Percentiles rank a stretch among this genome's conserved stretches.
phyloP scores from a whole-genome alignment of 2,797 vertebrate genomes.

The Squalus acanthias region DNA sequence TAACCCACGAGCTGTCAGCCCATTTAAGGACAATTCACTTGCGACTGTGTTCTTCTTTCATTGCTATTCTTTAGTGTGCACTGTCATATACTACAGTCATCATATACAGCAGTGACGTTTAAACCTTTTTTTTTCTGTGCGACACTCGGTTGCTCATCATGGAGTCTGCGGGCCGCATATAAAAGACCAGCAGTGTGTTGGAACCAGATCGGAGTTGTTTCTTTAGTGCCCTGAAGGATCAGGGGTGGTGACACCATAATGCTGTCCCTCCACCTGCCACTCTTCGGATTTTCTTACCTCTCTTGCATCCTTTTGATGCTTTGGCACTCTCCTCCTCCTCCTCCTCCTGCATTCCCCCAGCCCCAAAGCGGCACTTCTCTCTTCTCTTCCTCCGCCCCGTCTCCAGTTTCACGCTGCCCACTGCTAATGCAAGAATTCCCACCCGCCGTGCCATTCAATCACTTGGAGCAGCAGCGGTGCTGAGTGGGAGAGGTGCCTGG shows the following conservation, averaged over 20 bases:
- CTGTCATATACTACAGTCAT: neutral
- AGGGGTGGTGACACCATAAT: neutral
- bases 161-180: neutral
- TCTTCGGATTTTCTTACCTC: neutral
- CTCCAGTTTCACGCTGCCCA: neutral
- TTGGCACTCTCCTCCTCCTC: neutral
- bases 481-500: neutral
- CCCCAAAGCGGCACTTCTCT: neutral
- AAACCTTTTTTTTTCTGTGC: neutral
- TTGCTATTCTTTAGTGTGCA: neutral
- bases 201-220: neutral
- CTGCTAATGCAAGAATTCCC: neutral
- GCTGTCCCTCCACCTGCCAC: no score
- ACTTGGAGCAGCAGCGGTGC: neutral
- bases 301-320: neutral
- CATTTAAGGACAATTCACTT: neutral
- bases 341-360: neutral
- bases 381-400: no score
- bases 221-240: neutral
- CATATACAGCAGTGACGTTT: neutral
- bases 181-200: neutral
- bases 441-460: neutral
- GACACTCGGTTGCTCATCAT: neutral
- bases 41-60: neutral
- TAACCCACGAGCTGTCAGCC: neutral